Conservation (phyloP, 2,888 invertebrate species). For the Strigamia transsilvanica region DNA sequence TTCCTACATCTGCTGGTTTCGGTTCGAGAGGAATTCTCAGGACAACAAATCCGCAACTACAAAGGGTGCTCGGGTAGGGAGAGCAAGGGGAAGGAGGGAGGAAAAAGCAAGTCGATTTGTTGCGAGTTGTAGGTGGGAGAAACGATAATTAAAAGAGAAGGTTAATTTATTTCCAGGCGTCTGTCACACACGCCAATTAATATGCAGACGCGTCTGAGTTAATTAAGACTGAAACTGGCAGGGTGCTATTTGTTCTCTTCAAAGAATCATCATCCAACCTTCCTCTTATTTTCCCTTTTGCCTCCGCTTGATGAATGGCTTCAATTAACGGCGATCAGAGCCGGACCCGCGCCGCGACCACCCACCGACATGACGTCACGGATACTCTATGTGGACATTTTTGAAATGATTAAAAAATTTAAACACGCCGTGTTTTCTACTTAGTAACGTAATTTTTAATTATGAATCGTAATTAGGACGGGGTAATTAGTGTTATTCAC, state of each 20-base stretch:
- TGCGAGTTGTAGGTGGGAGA: conserved; percentile 42
- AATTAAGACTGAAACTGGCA: conserved; percentile 47
- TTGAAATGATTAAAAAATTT: neutral
- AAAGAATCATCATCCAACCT: conserved; percentile 18
- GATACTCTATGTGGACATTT: neutral
- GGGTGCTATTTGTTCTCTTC: conserved; percentile 46
- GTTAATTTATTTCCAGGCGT: conserved; percentile 45
- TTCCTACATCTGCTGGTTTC: no score
- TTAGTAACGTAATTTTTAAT: conserved; percentile 22
- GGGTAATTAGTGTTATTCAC: conserved; percentile 47
- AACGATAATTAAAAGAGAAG: conserved; percentile 38
- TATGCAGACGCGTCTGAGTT: conserved; percentile 49
- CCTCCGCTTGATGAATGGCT: conserved; percentile 1
- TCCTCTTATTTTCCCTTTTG: neutral
- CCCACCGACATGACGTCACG: conserved; percentile 29
- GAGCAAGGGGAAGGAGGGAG: neutral
- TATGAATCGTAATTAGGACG: conserved; percentile 35
- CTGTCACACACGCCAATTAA: conserved; percentile 49
- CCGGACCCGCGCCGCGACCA: conserved; percentile 6
- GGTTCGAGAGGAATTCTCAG: neutral
- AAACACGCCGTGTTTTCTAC: neutral
- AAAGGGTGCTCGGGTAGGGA: neutral
- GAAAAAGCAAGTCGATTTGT: neutral
- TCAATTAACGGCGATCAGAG: conserved; percentile 28
- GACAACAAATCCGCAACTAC: neutral